Evolutionary conservation across 2,797 vertebrate species (phyloP).

Genomic region (Vultur gryphus): DNA sequence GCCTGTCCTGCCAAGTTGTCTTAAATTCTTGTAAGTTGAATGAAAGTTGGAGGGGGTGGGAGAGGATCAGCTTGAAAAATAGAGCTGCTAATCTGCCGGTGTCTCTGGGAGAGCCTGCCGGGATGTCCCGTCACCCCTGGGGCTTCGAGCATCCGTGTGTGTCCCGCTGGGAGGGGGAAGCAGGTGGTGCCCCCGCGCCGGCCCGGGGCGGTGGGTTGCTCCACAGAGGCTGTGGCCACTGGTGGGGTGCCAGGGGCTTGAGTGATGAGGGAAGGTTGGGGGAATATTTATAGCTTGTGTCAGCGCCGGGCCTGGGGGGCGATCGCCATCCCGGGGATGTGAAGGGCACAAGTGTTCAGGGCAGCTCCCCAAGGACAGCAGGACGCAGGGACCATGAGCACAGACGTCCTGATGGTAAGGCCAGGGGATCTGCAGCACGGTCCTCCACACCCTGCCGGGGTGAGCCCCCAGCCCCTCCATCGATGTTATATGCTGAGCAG

Average conservation of each 20-base stretch:
- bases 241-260: background rate
- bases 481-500: rapidly evolving
- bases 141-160: background rate
- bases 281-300: constrained; percentile 16
- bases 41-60: constrained; percentile 1
- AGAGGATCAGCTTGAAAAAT: constrained; percentile 15
- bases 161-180: background rate
- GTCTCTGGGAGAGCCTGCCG: background rate
- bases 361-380: background rate
- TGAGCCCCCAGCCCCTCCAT: background rate
- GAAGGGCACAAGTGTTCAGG: background rate
- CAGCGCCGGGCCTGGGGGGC: rapidly evolving
- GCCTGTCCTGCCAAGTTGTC: constrained; percentile 42
- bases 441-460: rapidly evolving
- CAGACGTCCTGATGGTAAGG: background rate
- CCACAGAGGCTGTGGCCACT: background rate
- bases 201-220: background rate
- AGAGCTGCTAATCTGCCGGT: constrained; percentile 16
- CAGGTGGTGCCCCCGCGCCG: background rate
- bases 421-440: background rate
- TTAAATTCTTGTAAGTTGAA: constrained; percentile 36
- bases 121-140: background rate
- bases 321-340: background rate
- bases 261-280: background rate
- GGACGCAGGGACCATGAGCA: background rate